phyloP scores from a whole-genome alignment of 2,888 invertebrate genomes.

The Miltochrista miniata region DNA sequence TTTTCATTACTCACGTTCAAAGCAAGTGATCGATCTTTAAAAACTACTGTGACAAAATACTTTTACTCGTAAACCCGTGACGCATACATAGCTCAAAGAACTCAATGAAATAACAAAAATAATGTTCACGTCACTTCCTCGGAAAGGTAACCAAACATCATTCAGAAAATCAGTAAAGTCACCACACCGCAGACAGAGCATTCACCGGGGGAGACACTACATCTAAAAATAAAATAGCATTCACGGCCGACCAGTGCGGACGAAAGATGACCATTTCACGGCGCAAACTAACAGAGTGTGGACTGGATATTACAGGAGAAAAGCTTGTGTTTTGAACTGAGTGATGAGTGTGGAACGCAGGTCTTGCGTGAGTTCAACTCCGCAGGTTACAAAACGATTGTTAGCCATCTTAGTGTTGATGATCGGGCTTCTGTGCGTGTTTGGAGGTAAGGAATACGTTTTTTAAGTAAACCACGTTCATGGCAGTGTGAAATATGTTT shows the following conservation, averaged over 20 bases:
- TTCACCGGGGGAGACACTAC: constrained; percentile 64
- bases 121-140: constrained; percentile 20
- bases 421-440: constrained; percentile 63
- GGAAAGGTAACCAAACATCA: constrained; percentile 32
- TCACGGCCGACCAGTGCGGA: constrained; percentile 51
- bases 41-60: too few species aligned
- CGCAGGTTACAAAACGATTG: constrained; percentile 64
- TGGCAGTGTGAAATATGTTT: too few species aligned
- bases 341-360: constrained; percentile 57
- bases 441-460: constrained; percentile 73
- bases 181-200: constrained; percentile 49
- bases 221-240: constrained; percentile 64
- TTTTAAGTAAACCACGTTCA: too few species aligned
- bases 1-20: too few species aligned
- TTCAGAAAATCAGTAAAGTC: constrained; percentile 30
- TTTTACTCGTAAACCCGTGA: constrained; percentile 1
- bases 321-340: constrained; percentile 16
- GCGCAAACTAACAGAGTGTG: constrained; percentile 27
- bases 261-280: constrained; percentile 37
- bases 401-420: constrained; percentile 62
- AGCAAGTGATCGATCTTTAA: too few species aligned
- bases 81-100: constrained; percentile 1
- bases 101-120: constrained; percentile 8
- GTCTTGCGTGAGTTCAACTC: constrained; percentile 55
- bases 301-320: constrained; percentile 15